phyloP scores from a whole-genome alignment of 1,140 invertebrate species.

The Alviniconcha marisindica region DNA sequence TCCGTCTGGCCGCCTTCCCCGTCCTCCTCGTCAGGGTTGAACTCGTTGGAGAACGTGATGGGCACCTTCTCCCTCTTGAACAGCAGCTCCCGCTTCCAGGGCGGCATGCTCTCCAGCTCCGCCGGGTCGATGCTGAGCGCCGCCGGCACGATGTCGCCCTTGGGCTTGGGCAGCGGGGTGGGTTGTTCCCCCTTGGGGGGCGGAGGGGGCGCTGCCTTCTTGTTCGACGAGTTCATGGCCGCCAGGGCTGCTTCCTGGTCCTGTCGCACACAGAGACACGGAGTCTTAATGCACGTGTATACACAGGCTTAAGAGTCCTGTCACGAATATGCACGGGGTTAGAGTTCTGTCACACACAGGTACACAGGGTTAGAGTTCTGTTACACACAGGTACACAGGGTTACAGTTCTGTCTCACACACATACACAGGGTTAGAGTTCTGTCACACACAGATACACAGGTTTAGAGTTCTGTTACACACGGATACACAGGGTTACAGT shows the following conservation, averaged over 20 bases:
- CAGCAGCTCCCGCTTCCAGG: slow-evolving; percentile 55
- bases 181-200: not conserved
- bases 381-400: too few relatives aligned
- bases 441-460: too few relatives aligned
- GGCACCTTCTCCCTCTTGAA: slow-evolving; percentile 55
- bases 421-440: too few relatives aligned
- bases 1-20: not conserved
- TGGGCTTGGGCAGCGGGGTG: slow-evolving; percentile 34
- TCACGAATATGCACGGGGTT: too few relatives aligned
- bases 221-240: not conserved
- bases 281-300: too few relatives aligned
- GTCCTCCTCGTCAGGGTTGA: slow-evolving; percentile 51
- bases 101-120: slow-evolving; percentile 56
- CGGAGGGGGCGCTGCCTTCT: slow-evolving; percentile 16
- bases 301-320: too few relatives aligned
- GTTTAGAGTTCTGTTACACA: too few relatives aligned
- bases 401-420: too few relatives aligned
- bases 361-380: too few relatives aligned
- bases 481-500: too few relatives aligned
- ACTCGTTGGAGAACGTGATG: slow-evolving; percentile 55
- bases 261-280: not conserved
- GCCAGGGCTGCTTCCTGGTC: slow-evolving; percentile 24
- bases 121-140: slow-evolving; percentile 54
- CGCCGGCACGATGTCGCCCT: slow-evolving; percentile 50
- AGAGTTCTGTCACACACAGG: too few relatives aligned